These are phyloP conservation scores for Mionectes olivaceus DNA, from an alignment of 2,797 vertebrate species.

Conservation along the genomic window DNA sequence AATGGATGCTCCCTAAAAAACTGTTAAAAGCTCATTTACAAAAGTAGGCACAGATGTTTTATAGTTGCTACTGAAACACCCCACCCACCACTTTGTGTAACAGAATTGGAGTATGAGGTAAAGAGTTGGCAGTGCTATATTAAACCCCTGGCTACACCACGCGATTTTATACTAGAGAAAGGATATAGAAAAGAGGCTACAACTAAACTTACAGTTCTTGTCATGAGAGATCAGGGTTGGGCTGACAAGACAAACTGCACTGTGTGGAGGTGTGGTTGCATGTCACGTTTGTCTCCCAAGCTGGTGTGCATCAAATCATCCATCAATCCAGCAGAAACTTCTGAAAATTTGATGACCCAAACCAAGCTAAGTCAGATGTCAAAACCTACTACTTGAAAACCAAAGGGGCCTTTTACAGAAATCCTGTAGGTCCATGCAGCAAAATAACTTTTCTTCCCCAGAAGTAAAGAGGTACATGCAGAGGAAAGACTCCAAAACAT, in stretches of 20 bases:
- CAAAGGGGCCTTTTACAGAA: not conserved
- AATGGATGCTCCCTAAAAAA: not conserved
- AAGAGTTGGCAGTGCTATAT: slow-evolving; percentile 51
- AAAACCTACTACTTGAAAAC: not conserved
- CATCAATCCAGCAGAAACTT: not conserved
- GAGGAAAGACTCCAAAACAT: not conserved
- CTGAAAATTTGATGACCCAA: not conserved
- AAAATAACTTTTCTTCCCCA: not conserved
- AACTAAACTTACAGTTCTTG: not conserved
- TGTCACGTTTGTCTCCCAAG: not conserved
- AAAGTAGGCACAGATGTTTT: slow-evolving; percentile 5
- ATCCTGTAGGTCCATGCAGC: not conserved
- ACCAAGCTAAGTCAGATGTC: not conserved
- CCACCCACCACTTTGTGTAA: not conserved
- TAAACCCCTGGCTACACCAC: slow-evolving; percentile 13
- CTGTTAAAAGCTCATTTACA: not conserved
- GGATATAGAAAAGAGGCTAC: not conserved
- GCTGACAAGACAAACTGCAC: not conserved
- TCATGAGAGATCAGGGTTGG: not conserved
- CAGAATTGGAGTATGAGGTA: slow-evolving; percentile 46
- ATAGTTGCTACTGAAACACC: slow-evolving; percentile 38
- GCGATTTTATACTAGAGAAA: not conserved
- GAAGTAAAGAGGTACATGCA: not conserved
- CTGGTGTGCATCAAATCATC: not conserved
- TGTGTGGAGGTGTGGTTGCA: not conserved